A percentile compares a stretch with the other conserved stretches of the same genome.
Conservation (phyloP, 2,888 invertebrate species). For the Ptychoptera contaminata region DNA sequence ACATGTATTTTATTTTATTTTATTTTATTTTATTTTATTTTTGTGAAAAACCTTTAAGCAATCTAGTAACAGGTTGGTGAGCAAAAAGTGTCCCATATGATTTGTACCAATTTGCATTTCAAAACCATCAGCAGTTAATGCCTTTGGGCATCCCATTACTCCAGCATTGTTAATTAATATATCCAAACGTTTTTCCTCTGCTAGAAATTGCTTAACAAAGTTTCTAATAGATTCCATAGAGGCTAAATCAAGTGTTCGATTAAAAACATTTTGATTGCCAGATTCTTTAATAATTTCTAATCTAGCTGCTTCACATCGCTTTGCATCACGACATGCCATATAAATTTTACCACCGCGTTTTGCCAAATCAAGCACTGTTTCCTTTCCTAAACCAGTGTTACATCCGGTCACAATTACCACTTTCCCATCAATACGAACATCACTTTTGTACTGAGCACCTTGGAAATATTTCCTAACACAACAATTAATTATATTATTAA, state of each 20-base stretch:
- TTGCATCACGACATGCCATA: conserved; percentile 72
- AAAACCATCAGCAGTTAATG: conserved; percentile 45
- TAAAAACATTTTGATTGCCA: conserved; percentile 57
- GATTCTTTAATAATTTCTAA: conserved; percentile 58
- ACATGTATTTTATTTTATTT: too few relatives aligned
- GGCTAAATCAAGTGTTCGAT: conserved; percentile 33
- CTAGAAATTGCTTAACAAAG: conserved; percentile 39
- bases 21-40: too few relatives aligned
- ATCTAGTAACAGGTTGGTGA: conserved; percentile 43
- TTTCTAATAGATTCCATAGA: conserved; percentile 37
- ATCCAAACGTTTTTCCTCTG: conserved; percentile 38
- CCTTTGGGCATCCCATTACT: conserved; percentile 46
- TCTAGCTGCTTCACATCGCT: conserved; percentile 53
- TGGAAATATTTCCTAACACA: conserved; percentile 32
- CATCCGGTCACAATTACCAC: conserved; percentile 65
- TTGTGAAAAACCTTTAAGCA: conserved; percentile 32
- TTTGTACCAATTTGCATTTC: conserved; percentile 52
- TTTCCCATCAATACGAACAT: conserved; percentile 42
- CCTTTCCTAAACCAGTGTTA: conserved; percentile 67
- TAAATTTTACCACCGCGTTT: conserved; percentile 60
- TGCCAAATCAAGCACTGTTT: conserved; percentile 56
- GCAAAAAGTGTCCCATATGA: conserved; percentile 45
- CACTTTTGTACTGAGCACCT: conserved; percentile 31
- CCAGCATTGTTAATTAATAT: conserved; percentile 58
- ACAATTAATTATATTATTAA: too few relatives aligned